phyloP scores from a whole-genome alignment of 37 sponge, comb jelly and placozoan genomes.

The Mnemiopsis leidyi region DNA sequence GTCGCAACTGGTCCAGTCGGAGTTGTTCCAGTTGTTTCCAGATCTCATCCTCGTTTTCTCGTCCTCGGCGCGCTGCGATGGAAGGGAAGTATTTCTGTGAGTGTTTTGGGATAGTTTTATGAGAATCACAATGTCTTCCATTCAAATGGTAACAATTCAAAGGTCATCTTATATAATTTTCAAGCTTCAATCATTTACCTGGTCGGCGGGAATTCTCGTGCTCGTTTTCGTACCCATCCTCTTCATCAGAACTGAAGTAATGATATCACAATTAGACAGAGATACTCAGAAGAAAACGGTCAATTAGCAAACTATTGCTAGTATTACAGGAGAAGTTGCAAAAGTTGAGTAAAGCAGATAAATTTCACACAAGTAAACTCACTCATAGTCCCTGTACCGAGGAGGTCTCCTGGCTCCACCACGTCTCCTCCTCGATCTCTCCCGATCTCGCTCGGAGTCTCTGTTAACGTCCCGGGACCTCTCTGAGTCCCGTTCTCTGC shows the following conservation, averaged over 20 bases:
- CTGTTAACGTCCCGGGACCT: background rate
- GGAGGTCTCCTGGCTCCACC: slow-evolving; percentile 37
- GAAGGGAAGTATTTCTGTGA: too few species aligned
- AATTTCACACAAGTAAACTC: background rate
- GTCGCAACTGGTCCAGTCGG: background rate
- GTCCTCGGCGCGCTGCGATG: slow-evolving; percentile 19
- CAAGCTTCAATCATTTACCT: slow-evolving; percentile 10
- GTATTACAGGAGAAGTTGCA: too few species aligned
- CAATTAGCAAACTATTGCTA: too few species aligned
- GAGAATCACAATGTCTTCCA: too few species aligned
- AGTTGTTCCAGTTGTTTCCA: slow-evolving; percentile 55
- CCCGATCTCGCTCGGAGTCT: background rate
- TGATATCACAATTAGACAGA: background rate
- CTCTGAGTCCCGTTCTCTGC: background rate
- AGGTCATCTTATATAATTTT: too few species aligned
- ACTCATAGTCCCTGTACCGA: slow-evolving; percentile 51
- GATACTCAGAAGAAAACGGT: too few species aligned
- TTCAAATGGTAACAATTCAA: too few species aligned
- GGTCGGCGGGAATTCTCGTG: background rate
- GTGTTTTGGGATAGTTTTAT: too few species aligned
- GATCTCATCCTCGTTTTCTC: slow-evolving; percentile 34
- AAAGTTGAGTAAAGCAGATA: background rate
- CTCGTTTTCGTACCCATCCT: background rate
- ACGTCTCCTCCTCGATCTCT: background rate
- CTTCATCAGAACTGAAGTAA: slow-evolving; percentile 17